Percentiles rank a stretch among this genome's conserved stretches.
Conservation (phyloP, 2,888 invertebrate species). For the Trissoscelio sp. region DNA sequence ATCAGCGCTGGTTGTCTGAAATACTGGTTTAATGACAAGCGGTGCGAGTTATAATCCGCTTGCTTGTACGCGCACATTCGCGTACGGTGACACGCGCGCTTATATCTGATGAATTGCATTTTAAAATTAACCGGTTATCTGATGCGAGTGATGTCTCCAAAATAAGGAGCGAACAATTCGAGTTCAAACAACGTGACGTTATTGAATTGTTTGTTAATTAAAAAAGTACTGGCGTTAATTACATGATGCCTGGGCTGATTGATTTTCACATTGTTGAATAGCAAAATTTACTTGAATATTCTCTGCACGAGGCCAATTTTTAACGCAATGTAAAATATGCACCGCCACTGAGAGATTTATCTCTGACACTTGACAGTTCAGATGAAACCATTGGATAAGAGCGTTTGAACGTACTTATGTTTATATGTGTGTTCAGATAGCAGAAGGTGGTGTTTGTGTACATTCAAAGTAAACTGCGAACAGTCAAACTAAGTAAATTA, state of each 20-base stretch:
- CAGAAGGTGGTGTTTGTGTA: neutral
- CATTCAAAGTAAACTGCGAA: neutral
- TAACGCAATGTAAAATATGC: conserved; percentile 33
- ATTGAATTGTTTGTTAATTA: neutral
- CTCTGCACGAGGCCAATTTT: conserved; percentile 33
- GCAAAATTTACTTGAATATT: conserved; percentile 18
- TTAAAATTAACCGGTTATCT: conserved; percentile 19
- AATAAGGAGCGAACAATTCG: neutral
- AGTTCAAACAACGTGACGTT: no score
- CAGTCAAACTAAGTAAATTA: conserved; percentile 4
- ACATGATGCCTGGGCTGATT: neutral
- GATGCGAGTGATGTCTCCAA: conserved; percentile 6
- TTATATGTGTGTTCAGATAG: conserved; percentile 4
- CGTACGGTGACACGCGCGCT: conserved; percentile 39
- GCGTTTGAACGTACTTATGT: neutral
- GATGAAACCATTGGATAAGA: conserved; percentile 53
- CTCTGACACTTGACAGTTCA: conserved; percentile 62
- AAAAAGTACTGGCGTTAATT: neutral
- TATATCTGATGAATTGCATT: conserved; percentile 43
- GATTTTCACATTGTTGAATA: neutral
- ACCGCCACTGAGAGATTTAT: conserved; percentile 53
- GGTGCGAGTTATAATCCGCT: conserved; percentile 74
- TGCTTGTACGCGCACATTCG: conserved; percentile 26
- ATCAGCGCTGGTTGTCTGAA: conserved; percentile 79
- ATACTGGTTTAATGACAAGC: conserved; percentile 80